phyloP scores from a whole-genome alignment of 2,888 invertebrate genomes.

The Lysandra bellargus region DNA sequence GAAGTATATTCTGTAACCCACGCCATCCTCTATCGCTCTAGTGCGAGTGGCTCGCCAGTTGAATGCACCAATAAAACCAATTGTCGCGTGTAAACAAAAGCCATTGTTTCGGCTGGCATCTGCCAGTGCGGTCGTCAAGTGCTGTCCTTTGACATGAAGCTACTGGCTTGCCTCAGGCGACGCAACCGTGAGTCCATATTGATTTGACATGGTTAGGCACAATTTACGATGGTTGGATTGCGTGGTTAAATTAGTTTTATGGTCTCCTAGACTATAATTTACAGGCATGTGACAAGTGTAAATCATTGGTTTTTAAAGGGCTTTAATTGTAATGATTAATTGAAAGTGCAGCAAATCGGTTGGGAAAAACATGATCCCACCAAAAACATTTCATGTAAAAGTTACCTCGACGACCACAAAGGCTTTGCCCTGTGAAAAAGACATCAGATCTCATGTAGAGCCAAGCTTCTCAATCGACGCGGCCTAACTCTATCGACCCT shows the following conservation, averaged over 20 bases:
- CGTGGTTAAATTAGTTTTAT: not conserved
- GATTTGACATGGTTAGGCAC: not conserved
- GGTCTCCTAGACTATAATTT: not conserved
- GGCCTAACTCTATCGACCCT: too few species aligned
- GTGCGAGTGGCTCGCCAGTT: not conserved
- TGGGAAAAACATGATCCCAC: too few species aligned
- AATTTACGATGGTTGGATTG: not conserved
- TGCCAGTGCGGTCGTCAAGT: slow-evolving; percentile 69
- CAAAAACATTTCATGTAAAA: too few species aligned
- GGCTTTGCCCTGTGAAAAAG: too few species aligned
- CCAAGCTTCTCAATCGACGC: too few species aligned
- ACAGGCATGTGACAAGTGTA: not conserved
- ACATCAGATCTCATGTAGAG: too few species aligned
- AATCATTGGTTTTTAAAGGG: not conserved
- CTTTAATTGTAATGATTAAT: not conserved
- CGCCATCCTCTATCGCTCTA: not conserved
- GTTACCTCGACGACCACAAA: too few species aligned
- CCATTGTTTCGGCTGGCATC: slow-evolving; percentile 73
- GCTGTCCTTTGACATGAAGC: slow-evolving; percentile 67
- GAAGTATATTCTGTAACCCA: not conserved
- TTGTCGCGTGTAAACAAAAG: slow-evolving; percentile 77
- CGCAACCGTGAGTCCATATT: slow-evolving; percentile 7
- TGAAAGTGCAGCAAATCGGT: not conserved
- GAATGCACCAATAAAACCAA: slow-evolving; percentile 63
- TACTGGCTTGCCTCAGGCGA: slow-evolving; percentile 64